These are phyloP conservation scores for Mellilla xanthometata DNA, from an alignment of 2,888 invertebrate genomes.

Conservation along the genomic window DNA sequence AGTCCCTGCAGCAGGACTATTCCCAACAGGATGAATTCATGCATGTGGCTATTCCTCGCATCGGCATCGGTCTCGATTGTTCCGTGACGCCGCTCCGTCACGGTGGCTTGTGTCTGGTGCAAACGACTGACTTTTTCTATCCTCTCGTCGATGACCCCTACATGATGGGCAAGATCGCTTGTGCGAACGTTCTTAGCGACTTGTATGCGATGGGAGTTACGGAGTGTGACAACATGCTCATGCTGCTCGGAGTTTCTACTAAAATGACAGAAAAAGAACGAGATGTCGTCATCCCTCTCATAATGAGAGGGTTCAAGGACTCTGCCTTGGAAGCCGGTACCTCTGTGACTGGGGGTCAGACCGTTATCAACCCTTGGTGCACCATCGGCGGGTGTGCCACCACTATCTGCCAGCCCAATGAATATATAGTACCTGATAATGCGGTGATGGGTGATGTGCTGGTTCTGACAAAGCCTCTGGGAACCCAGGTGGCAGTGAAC, in stretches of 20 bases:
- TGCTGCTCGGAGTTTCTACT: conserved; percentile 94
- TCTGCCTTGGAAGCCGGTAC: conserved; percentile 93
- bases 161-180: conserved; percentile 96
- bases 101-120: conserved; percentile 92
- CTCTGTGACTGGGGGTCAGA: conserved; percentile 93
- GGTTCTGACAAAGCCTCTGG: conserved; percentile 93
- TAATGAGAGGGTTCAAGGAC: conserved; percentile 96
- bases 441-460: conserved; percentile 93
- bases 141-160: conserved; percentile 96
- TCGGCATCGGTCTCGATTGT: conserved; percentile 95
- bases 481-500: conserved; percentile 93
- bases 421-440: conserved; percentile 94
- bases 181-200: conserved; percentile 96
- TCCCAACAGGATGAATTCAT: conserved; percentile 94
- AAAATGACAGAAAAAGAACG: conserved; percentile 96
- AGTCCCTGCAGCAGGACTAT: conserved; percentile 90
- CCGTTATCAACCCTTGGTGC: conserved; percentile 96
- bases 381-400: conserved; percentile 95
- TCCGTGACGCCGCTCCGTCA: conserved; percentile 93
- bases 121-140: conserved; percentile 97
- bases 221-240: conserved; percentile 97
- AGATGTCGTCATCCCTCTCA: conserved; percentile 93
- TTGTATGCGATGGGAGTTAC: conserved; percentile 97
- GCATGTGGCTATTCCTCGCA: conserved; percentile 94
- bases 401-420: conserved; percentile 92